phyloP scores from a whole-genome alignment of 1,140 invertebrate genomes.

The Colletes latitarsis region DNA sequence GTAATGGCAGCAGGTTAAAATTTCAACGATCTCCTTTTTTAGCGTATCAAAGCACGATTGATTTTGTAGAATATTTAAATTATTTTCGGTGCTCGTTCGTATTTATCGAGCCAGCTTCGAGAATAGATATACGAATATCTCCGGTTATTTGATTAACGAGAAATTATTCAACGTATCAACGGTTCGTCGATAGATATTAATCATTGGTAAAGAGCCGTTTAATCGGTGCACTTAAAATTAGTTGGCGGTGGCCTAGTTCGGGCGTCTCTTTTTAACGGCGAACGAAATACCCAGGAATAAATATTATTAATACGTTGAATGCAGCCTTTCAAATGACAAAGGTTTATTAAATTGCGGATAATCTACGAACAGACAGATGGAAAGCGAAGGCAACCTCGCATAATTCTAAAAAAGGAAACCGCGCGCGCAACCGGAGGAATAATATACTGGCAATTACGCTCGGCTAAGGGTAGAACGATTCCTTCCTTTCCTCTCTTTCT shows the following conservation, averaged over 20 bases:
- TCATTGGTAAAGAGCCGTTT: slow-evolving; percentile 15
- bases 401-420: slow-evolving; percentile 22
- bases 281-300: slow-evolving; percentile 10
- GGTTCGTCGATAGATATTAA: slow-evolving; percentile 24
- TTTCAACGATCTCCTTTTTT: neutral
- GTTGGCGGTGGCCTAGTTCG: slow-evolving; percentile 14
- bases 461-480: neutral
- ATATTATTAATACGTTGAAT: slow-evolving; percentile 32
- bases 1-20: neutral
- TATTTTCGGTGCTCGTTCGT: too few relatives aligned
- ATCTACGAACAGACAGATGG: slow-evolving; percentile 28
- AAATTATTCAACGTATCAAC: slow-evolving; percentile 11
- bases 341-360: slow-evolving; percentile 39
- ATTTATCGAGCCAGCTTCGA: neutral
- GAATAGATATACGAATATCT: slow-evolving; percentile 22
- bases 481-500: neutral
- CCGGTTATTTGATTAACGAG: neutral
- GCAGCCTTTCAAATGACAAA: slow-evolving; percentile 12
- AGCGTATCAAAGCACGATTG: neutral
- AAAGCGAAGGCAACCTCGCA: slow-evolving; percentile 10
- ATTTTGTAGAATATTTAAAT: neutral
- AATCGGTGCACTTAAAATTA: slow-evolving; percentile 30
- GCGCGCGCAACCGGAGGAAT: slow-evolving; percentile 8
- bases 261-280: slow-evolving; percentile 19
- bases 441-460: slow-evolving; percentile 35